Base-by-base conservation (phyloP, 2,888 invertebrate genomes). In the Bimastos eiseni region DNA sequence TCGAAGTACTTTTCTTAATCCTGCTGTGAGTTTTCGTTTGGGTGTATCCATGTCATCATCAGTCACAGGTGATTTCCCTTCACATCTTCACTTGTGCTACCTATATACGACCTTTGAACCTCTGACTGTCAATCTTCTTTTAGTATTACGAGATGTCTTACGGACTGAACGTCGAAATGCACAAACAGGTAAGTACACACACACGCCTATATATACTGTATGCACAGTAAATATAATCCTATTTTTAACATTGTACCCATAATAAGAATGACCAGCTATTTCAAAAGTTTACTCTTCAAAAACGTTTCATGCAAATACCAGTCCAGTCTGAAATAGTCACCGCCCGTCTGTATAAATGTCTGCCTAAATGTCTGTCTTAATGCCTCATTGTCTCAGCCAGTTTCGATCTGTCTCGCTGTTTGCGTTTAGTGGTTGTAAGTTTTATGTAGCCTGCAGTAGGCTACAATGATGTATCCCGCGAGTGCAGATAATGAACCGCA, bases 141-240 rank as follows among this genome's bases (percentile, higher is more conserved):
- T 97, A 98, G 98, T 98, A 98, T 96, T 98, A 98, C 96, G 98
- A 98, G 96, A 98, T 98, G 98, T 98, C 98, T 90, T 98, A 98
- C 96, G 98, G 98, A 94, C 96, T 98, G 94, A 98, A 98, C 96
- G 97, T 98, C 94, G 98, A 98, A 96, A 98, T 98, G 97, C 98
- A 98, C 96, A 98, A 98, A 96, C 98, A 98, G 94, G 94, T 94
- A 93, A 92, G 11, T 30, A 86, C n/a, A 86, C 37, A 86, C n/a
- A 86, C 37, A 86, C n/a, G 33, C 24, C 33, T 33, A 86, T 33
- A 86, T 86, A 86, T 33, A 86, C n/a, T n/a, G n/a, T n/a, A n/a
- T n/a, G n/a, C n/a, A n/a, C n/a, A n/a, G n/a, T n/a, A n/a, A n/a
- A n/a, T 86, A 3, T 86, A 86, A 24, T 36, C 3, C 24, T 15